Evolutionary conservation across 2,888 invertebrate species (phyloP).

Genomic region (Rhaphigaster nebulosa): DNA sequence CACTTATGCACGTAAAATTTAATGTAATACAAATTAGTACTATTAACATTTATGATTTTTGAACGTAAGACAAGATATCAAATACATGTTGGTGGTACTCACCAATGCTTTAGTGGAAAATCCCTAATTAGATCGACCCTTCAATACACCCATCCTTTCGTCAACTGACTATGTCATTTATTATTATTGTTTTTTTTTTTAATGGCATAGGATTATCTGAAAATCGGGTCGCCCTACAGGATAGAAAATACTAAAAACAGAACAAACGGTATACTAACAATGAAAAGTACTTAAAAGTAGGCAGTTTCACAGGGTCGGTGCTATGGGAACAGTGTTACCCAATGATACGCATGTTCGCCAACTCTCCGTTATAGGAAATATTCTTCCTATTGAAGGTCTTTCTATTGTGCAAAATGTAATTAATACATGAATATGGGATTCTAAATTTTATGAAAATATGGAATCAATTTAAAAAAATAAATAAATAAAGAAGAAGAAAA

Average conservation of each 20-base stretch:
- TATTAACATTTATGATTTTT: too few relatives aligned
- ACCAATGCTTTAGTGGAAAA: too few relatives aligned
- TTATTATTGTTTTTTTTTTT: background rate
- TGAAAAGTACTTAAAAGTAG: slow-evolving; percentile 38
- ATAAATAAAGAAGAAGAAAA: too few relatives aligned
- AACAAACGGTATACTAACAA: slow-evolving; percentile 32
- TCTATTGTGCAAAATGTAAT: background rate
- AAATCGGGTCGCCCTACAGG: background rate
- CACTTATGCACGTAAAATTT: too few relatives aligned
- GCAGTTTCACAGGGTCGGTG: slow-evolving; percentile 8
- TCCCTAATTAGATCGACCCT: too few relatives aligned
- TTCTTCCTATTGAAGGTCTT: background rate
- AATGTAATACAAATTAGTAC: too few relatives aligned
- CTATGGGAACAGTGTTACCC: slow-evolving; percentile 36
- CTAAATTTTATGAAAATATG: background rate
- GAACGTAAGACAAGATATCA: too few relatives aligned
- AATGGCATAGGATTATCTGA: background rate
- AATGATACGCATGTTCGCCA: background rate
- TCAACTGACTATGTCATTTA: background rate
- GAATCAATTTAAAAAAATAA: background rate
- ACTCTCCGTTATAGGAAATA: background rate
- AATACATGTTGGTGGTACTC: too few relatives aligned
- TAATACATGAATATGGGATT: background rate
- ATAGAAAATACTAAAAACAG: background rate
- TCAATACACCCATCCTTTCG: too few relatives aligned